phyloP scores from a whole-genome alignment of 2,888 invertebrate genomes.

The Raillietiella orientalis region DNA sequence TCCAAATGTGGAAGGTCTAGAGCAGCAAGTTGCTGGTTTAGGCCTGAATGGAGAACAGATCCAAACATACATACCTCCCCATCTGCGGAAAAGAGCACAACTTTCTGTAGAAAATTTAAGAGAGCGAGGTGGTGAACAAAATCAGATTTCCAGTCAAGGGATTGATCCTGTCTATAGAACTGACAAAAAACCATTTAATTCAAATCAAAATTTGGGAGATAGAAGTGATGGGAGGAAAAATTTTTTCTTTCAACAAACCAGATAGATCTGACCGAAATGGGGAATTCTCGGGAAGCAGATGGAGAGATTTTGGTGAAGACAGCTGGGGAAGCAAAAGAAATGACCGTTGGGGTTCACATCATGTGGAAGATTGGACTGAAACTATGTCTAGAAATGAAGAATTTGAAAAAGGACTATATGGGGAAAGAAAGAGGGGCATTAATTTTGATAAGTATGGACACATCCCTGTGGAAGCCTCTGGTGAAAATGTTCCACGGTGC shows the following conservation, averaged over 20 bases:
- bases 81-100: conserved; percentile 40
- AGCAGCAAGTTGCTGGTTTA: conserved; percentile 99
- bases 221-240: too few species aligned
- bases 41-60: conserved; percentile 43
- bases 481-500: conserved; percentile 62
- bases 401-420: conserved; percentile 47
- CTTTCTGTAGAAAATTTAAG: conserved; percentile 7
- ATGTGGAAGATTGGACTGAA: conserved; percentile 58
- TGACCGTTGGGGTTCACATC: too few species aligned
- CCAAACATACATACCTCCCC: conserved; percentile 61
- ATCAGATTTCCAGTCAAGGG: too few species aligned
- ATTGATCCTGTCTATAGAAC: too few species aligned
- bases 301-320: too few species aligned
- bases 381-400: conserved; percentile 59
- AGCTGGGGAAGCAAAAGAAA: too few species aligned
- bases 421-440: conserved; percentile 32
- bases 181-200: too few species aligned
- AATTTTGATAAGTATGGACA: conserved; percentile 99
- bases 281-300: too few species aligned
- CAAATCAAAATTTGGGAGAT: too few species aligned
- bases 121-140: conserved; percentile 10
- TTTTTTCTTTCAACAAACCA: too few species aligned
- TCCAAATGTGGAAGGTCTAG: conserved; percentile 99
- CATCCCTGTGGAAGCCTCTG: conserved; percentile 99
- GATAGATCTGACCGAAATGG: too few species aligned